Evolutionary conservation across 92 coral and sea anemone genomes (phyloP).

Genomic region (Umimayanthus chanpuru): DNA sequence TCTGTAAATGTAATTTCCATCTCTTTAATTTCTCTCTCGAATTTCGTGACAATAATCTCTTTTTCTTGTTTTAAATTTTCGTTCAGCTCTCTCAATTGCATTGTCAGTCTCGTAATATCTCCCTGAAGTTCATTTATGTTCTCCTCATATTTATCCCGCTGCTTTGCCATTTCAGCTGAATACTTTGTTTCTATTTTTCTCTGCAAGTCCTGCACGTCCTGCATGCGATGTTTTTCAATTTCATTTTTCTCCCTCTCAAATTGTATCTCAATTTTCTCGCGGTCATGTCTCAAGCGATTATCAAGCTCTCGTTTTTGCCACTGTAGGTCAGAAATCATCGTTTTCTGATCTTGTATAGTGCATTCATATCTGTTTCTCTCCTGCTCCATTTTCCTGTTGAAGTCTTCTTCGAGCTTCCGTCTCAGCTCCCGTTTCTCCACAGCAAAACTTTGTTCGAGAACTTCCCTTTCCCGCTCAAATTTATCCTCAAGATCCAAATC

Average conservation of each 20-base stretch:
- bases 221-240: constrained; percentile 74
- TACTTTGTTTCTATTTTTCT: constrained; percentile 70
- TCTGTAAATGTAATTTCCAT: constrained; percentile 86
- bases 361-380: constrained; percentile 79
- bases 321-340: constrained; percentile 83
- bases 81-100: constrained; percentile 86
- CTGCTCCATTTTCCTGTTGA: constrained; percentile 68
- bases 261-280: constrained; percentile 84
- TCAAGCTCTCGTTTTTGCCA: constrained; percentile 94
- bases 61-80: constrained; percentile 90
- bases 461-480: constrained; percentile 84
- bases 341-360: constrained; percentile 70
- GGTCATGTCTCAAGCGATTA: constrained; percentile 76
- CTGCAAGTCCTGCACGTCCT: constrained; percentile 70
- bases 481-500: constrained; percentile 96
- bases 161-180: constrained; percentile 72
- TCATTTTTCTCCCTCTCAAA: constrained; percentile 87
- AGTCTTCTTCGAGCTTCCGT: constrained; percentile 83
- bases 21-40: constrained; percentile 89
- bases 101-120: constrained; percentile 84
- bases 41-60: constrained; percentile 81
- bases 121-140: constrained; percentile 75
- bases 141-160: constrained; percentile 83
- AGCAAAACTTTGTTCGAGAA: constrained; percentile 71
- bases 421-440: constrained; percentile 81